Evolutionary conservation across 1,140 invertebrate species (phyloP), one percentile per base, ranked within the genome.

Genomic region (Musca domestica): DNA sequence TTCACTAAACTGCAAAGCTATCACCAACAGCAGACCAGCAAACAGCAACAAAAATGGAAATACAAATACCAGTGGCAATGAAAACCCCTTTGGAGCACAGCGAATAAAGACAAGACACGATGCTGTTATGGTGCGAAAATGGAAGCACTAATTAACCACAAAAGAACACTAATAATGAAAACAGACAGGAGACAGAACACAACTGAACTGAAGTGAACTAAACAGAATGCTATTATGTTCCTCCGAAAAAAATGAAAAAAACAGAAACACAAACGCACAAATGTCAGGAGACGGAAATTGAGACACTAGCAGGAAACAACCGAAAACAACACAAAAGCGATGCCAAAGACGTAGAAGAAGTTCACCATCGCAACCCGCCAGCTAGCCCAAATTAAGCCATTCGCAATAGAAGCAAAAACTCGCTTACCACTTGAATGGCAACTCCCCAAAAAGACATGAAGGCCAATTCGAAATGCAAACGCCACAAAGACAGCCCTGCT

Each of bases 81-180:
- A 34, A 34, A 61, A 41, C 34, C 17, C 27, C 56, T 34, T 34
- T 61, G 56, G 34, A 56, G 27, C 52, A 41, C 19, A 56, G 52
- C n/a, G 10, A 41, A 25, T 56, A 56, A 14, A 56, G 25, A 25
- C 52, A 54, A 54, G 14, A 54, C 52, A 54, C 22, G 34, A 54
- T 15, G 9, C 52, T 9, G 19, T 61, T 61, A 34, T 61, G 56
- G 56, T 61, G 56, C 56, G 56, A 61, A 61, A 61, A 61, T 61
- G 56, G 56, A 61, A 61, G 22, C 19, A 61, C 56, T 61, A 61
- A 61, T 61, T 61, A 34, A 61, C 56, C 56, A 61, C 56, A 61
- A 61, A 61, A 61, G 56, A 61, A 61, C 27, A 61, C 56, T 61
- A 61, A 61, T 61, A 61, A 61, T 61, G 56, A 61, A 61, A 61